Conservation (phyloP, 2,888 invertebrate genomes). For the Diaphora mendica region DNA sequence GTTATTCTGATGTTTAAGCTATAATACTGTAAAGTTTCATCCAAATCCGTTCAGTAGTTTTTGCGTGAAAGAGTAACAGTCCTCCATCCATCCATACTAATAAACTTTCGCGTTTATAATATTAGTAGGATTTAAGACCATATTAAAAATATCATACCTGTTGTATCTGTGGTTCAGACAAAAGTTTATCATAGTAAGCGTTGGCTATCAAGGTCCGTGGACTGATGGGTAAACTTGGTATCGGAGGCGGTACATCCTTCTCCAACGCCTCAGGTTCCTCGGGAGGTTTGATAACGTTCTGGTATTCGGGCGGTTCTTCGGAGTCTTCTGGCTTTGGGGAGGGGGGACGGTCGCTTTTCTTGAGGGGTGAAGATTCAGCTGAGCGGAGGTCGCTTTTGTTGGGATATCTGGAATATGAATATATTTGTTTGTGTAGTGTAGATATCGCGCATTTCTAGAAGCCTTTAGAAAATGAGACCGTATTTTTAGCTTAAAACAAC, state of each 20-base stretch:
- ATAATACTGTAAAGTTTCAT: no score
- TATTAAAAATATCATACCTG: constrained; percentile 67
- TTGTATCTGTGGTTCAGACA: constrained; percentile 92
- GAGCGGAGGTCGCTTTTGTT: constrained; percentile 76
- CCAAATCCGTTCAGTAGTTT: no score
- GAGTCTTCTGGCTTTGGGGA: constrained; percentile 32
- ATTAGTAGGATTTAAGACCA: no score
- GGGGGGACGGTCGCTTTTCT: constrained; percentile 52
- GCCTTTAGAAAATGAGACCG: no score
- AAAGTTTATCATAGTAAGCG: constrained; percentile 92
- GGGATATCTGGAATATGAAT: constrained; percentile 63
- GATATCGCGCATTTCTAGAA: no score
- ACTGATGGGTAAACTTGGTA: constrained; percentile 82
- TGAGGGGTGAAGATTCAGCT: constrained; percentile 73
- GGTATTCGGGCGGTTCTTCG: constrained; percentile 75
- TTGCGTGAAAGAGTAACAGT: no score
- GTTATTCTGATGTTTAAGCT: no score
- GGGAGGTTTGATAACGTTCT: constrained; percentile 62
- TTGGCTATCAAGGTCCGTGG: constrained; percentile 87
- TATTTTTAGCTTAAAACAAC: no score
- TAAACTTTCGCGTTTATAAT: no score
- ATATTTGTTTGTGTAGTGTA: no score
- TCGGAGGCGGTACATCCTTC: constrained; percentile 77
- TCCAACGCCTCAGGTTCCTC: constrained; percentile 57
- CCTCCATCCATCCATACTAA: no score